Evolutionary conservation across 2,888 invertebrate species (phyloP), one percentile per base, ranked within the genome.

Genomic region (Yponomeuta plumbellus): DNA sequence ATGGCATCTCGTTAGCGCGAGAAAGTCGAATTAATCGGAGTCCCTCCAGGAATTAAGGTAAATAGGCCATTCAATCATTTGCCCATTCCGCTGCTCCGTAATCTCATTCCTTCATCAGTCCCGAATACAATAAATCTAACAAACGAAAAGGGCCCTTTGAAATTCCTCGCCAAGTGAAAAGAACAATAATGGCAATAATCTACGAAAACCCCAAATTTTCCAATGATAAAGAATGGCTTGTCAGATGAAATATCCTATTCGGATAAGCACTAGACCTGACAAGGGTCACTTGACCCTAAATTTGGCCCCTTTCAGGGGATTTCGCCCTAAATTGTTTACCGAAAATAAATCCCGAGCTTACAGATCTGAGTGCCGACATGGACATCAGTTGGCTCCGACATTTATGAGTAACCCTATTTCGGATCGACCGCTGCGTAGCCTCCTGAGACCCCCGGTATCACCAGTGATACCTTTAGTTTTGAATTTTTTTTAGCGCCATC

Each of bases 251-350:
- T 59, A 11, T 59, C 23, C 59, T 59, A 23, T 59, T 59, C 23
- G 22, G 23, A 17, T 59, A 59, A 59, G 59, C 59, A 59, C 22
- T 23, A 21, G 59, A 13, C 2, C 22, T 22, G 59, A 59, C 22
- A 21, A 59, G 59, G 59, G 23, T 59, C 59, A 59, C 59, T 59
- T 59, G 59, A 59, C 59, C 59, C 23, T 23, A 52, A 52, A 52
- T 52, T 52, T 52, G 44, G 44, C 44, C 44, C 58, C 22, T 52
- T 52, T 52, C 13, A 52, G 44, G 44, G 34, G 10, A 52, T 52
- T 1, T 52, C 13, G 17, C 17, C 44, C 44, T 5, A 17, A 52
- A 52, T 17, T 52, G 10, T 52, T 52, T 17, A 52, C 44, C 17
- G 17, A 52, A 52, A 6, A 52, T 52, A 52, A 52, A 52, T 52